phyloP scores from a whole-genome alignment of 2,113 vertebrate species.

The Meriones unguiculatus region DNA sequence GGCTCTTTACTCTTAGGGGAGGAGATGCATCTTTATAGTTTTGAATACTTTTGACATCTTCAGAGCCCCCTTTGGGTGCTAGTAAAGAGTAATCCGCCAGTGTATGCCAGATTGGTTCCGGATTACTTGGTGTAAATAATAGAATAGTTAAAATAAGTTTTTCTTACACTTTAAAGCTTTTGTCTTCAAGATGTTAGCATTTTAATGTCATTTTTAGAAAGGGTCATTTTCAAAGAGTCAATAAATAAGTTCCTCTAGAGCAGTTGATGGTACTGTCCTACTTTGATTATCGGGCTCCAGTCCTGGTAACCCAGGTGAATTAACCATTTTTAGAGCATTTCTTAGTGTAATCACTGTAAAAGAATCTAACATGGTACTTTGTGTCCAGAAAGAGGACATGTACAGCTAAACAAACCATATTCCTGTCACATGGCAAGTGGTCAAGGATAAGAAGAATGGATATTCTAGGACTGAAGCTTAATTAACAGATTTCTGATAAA shows the following conservation, averaged over 20 bases:
- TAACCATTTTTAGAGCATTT: conserved; percentile 30
- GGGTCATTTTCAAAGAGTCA: conserved; percentile 47
- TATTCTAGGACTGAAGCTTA: conserved; percentile 33
- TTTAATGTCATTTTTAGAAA: conserved; percentile 53
- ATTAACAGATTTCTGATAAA: conserved; percentile 45
- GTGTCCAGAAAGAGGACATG: conserved; percentile 40
- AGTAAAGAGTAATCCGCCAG: conserved; percentile 36
- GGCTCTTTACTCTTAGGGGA: conserved; percentile 39
- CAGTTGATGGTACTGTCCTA: conserved; percentile 14
- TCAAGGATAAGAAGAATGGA: background rate
- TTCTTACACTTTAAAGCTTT: conserved; percentile 33
- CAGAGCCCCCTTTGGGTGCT: background rate
- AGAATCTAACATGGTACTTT: conserved; percentile 52
- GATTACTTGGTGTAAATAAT: conserved; percentile 37
- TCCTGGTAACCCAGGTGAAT: conserved; percentile 51
- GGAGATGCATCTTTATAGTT: background rate
- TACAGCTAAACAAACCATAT: background rate
- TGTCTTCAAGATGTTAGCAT: conserved; percentile 50
- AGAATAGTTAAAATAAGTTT: conserved; percentile 26
- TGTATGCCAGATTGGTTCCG: background rate
- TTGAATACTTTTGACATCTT: conserved; percentile 37
- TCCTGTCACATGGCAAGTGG: background rate
- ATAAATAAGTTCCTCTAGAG: background rate
- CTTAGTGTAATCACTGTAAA: conserved; percentile 34
- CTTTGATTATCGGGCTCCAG: conserved; percentile 52